A percentile compares a stretch with the other conserved stretches of the same genome.
Conservation (phyloP, 2,888 invertebrate species). For the Sphaerophoria rueppellii region DNA sequence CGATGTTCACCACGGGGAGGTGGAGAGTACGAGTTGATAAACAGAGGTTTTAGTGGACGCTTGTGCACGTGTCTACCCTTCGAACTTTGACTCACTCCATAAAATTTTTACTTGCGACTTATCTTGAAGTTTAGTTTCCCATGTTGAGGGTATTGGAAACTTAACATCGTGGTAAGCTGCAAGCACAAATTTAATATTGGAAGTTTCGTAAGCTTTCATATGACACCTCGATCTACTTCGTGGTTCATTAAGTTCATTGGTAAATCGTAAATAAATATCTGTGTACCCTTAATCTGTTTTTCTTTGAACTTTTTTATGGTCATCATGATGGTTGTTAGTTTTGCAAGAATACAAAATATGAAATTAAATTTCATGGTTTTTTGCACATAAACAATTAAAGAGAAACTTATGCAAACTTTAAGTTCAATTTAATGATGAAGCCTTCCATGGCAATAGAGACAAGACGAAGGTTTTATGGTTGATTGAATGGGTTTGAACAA, state of each 20-base stretch:
- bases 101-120: too few relatives aligned
- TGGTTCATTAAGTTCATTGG: too few relatives aligned
- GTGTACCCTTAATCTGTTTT: background rate
- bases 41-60: too few relatives aligned
- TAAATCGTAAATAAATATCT: background rate
- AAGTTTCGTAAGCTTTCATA: background rate
- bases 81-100: too few relatives aligned
- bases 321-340: background rate
- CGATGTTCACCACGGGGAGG: too few relatives aligned
- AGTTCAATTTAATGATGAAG: constrained; percentile 1
- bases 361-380: constrained; percentile 12
- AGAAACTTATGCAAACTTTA: constrained; percentile 36
- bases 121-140: too few relatives aligned
- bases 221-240: too few relatives aligned
- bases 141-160: too few relatives aligned
- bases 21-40: too few relatives aligned
- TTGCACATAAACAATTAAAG: constrained; percentile 25
- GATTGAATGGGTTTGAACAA: constrained; percentile 5
- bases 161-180: too few relatives aligned
- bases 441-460: background rate
- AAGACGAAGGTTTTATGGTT: background rate
- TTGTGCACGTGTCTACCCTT: too few relatives aligned
- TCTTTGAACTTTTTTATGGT: background rate
- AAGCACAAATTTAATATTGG: too few relatives aligned
- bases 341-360: background rate